These are phyloP conservation scores for Arctopsyche grandis DNA, from an alignment of 1,140 invertebrate genomes.

Conservation along the genomic window DNA sequence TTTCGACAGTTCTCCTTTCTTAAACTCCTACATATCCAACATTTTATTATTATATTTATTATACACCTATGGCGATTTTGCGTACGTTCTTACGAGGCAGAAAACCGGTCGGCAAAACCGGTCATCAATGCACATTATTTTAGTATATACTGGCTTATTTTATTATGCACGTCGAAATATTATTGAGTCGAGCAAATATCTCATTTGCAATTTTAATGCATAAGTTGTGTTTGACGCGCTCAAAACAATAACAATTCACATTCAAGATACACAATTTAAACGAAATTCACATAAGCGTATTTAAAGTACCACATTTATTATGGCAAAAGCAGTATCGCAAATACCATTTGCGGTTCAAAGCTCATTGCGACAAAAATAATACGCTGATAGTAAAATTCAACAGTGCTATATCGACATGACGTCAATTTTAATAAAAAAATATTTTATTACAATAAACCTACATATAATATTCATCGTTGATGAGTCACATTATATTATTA, in stretches of 20 bases:
- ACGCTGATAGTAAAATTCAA: too few species aligned
- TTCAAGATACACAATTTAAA: not conserved
- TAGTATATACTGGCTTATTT: too few species aligned
- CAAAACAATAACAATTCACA: constrained; percentile 6
- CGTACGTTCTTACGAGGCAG: not conserved
- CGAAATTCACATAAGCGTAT: too few species aligned
- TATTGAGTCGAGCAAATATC: not conserved
- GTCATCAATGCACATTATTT: not conserved
- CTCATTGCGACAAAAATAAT: too few species aligned
- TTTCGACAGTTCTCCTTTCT: not conserved
- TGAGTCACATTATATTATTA: too few species aligned
- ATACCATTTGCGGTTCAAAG: too few species aligned
- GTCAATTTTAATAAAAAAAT: too few species aligned
- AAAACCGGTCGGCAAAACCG: constrained; percentile 3
- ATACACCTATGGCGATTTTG: not conserved
- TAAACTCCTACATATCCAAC: constrained; percentile 14
- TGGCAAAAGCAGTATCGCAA: too few species aligned
- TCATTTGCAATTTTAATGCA: constrained; percentile 1
- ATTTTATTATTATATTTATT: not conserved
- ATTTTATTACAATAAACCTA: too few species aligned
- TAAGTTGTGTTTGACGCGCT: constrained; percentile 1
- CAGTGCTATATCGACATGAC: too few species aligned
- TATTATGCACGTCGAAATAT: not conserved
- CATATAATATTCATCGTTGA: too few species aligned
- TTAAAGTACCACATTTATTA: too few species aligned